Percentiles rank a stretch among this genome's conserved stretches.
These are phyloP conservation scores for Prunella fulvescens DNA, from an alignment of 2,113 vertebrate genomes.

Conservation along the genomic window DNA sequence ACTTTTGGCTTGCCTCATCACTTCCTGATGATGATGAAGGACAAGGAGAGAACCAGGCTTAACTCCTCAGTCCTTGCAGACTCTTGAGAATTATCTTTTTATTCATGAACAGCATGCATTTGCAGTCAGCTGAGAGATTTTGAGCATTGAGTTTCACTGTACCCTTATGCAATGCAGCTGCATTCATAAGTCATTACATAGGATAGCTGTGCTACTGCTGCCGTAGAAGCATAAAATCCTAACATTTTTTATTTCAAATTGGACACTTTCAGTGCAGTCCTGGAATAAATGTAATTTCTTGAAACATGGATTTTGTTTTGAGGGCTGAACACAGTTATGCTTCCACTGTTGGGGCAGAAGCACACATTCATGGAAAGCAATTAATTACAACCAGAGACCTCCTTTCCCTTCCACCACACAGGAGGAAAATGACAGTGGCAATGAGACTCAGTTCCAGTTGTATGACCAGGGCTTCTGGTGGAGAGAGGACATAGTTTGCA, in stretches of 20 bases:
- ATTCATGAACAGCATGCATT: not conserved
- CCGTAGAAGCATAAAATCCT: not conserved
- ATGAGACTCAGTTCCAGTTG: slow-evolving; percentile 19
- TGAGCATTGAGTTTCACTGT: not conserved
- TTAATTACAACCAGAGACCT: not conserved
- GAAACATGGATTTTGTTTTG: not conserved
- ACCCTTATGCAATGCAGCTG: not conserved
- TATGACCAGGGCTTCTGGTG: not conserved
- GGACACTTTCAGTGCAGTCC: not conserved
- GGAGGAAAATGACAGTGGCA: slow-evolving; percentile 33
- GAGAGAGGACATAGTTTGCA: not conserved
- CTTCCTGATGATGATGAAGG: not conserved
- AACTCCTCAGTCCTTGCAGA: not conserved
- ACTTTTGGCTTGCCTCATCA: not conserved
- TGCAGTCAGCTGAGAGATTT: not conserved
- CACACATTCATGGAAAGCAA: not conserved
- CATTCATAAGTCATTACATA: not conserved
- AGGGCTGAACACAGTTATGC: not conserved
- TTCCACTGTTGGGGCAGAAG: not conserved
- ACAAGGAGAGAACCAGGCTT: not conserved
- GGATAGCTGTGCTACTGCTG: not conserved
- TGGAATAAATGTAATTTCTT: not conserved
- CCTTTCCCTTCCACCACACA: not conserved
- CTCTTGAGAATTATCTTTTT: not conserved
- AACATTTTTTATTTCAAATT: not conserved